Evolutionary conservation across 1,140 invertebrate species (phyloP).

Genomic region (Zaprionus inermis): DNA sequence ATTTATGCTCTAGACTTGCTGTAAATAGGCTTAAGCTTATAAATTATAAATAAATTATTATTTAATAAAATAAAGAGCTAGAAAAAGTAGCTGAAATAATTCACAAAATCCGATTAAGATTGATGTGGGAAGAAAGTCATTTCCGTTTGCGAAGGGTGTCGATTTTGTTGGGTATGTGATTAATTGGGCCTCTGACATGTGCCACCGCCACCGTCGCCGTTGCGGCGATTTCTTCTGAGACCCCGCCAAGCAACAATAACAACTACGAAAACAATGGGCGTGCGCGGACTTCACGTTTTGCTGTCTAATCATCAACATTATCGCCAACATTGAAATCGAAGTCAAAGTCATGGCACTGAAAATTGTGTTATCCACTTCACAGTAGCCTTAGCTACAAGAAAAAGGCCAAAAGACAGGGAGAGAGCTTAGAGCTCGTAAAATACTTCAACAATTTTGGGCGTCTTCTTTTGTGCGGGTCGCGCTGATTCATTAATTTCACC

Average conservation of each 20-base stretch:
- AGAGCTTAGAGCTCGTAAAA: neutral
- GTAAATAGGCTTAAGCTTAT: slow-evolving; percentile 57
- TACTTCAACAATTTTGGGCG: slow-evolving; percentile 44
- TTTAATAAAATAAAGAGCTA: slow-evolving; percentile 37
- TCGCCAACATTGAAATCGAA: slow-evolving; percentile 75
- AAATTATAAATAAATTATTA: slow-evolving; percentile 31
- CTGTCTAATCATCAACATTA: slow-evolving; percentile 75
- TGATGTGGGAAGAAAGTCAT: slow-evolving; percentile 68
- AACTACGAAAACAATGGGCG: slow-evolving; percentile 52
- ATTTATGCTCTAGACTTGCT: slow-evolving; percentile 42
- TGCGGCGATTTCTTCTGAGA: slow-evolving; percentile 46
- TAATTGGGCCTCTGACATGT: slow-evolving; percentile 74
- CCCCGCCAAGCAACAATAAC: slow-evolving; percentile 9
- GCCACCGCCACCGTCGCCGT: slow-evolving; percentile 59
- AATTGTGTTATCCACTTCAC: slow-evolving; percentile 18
- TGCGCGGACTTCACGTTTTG: slow-evolving; percentile 60
- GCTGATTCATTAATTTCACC: slow-evolving; percentile 29
- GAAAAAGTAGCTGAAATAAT: slow-evolving; percentile 52
- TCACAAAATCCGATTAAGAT: slow-evolving; percentile 44
- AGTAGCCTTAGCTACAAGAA: slow-evolving; percentile 49
- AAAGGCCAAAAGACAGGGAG: slow-evolving; percentile 21
- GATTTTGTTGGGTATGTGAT: slow-evolving; percentile 49
- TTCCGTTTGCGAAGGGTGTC: neutral
- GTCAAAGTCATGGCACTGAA: slow-evolving; percentile 65
- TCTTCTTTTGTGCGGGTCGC: slow-evolving; percentile 36